Conservation (phyloP, 1,140 invertebrate genomes). For the Drosophila carrolli region DNA sequence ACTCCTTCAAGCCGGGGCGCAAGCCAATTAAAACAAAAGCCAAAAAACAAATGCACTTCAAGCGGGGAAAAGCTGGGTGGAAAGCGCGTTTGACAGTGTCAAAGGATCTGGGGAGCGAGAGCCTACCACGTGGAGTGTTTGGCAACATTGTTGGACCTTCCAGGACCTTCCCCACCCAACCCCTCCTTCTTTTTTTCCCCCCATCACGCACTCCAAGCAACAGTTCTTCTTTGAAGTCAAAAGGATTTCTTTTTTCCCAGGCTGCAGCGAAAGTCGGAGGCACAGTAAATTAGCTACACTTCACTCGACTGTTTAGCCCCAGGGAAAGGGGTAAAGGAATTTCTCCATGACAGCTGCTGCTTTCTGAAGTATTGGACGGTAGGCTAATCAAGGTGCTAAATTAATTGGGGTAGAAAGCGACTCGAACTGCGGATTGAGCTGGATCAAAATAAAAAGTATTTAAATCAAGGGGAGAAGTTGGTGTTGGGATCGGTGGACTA, state of each 20-base stretch:
- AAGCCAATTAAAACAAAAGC: slow-evolving; percentile 83
- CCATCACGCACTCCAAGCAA: slow-evolving; percentile 70
- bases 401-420: not conserved
- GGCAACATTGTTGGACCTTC: slow-evolving; percentile 62
- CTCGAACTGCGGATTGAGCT: not conserved
- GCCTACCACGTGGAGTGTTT: slow-evolving; percentile 79
- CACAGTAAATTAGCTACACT: slow-evolving; percentile 76
- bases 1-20: slow-evolving; percentile 65
- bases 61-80: slow-evolving; percentile 21
- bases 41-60: slow-evolving; percentile 81
- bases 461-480: not conserved
- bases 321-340: slow-evolving; percentile 14
- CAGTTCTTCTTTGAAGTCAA: slow-evolving; percentile 82
- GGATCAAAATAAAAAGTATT: not conserved
- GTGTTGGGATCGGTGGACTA: too few species aligned
- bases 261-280: slow-evolving; percentile 33
- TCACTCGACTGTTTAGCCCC: slow-evolving; percentile 20
- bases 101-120: slow-evolving; percentile 50
- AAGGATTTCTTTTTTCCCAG: slow-evolving; percentile 40
- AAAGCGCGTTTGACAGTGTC: slow-evolving; percentile 68
- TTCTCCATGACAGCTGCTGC: slow-evolving; percentile 42
- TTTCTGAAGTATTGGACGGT: slow-evolving; percentile 7
- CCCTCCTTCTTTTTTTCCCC: not conserved
- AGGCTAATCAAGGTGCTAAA: slow-evolving; percentile 50
- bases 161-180: not conserved